A percentile compares a stretch with the other conserved stretches of the same genome.
Evolutionary conservation across 2,888 invertebrate genomes (phyloP).

Genomic region (Caenorhabditis sp.): DNA sequence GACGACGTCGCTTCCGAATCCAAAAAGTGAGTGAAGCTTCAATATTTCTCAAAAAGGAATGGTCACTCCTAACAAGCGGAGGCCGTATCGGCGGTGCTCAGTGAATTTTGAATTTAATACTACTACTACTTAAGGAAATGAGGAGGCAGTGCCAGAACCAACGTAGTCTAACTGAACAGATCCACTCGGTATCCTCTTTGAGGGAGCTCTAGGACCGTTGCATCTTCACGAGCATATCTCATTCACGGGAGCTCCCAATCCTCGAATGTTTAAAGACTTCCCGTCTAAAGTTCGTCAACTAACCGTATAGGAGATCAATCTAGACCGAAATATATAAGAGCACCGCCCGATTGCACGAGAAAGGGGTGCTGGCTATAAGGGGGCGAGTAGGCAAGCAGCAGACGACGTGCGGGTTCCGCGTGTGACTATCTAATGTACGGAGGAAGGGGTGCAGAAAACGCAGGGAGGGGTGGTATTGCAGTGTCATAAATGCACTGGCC

Average conservation of each 20-base stretch:
- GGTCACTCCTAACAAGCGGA: slow-evolving; percentile 17
- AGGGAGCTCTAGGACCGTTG: slow-evolving; percentile 32
- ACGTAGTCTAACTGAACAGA: not conserved
- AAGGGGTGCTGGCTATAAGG: not conserved
- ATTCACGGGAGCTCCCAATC: slow-evolving; percentile 18
- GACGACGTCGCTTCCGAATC: slow-evolving; percentile 57
- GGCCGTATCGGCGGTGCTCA: slow-evolving; percentile 22
- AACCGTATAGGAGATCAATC: slow-evolving; percentile 27
- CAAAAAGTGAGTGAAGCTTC: slow-evolving; percentile 51
- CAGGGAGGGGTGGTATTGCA: too few species aligned
- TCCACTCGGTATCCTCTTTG: not conserved
- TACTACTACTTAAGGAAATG: not conserved
- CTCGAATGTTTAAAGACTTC: not conserved
- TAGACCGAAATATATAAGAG: slow-evolving; percentile 22
- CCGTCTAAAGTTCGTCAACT: slow-evolving; percentile 29
- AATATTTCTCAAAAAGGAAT: not conserved
- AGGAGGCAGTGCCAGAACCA: not conserved
- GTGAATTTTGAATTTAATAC: slow-evolving; percentile 11
- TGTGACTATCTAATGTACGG: not conserved
- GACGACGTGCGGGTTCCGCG: slow-evolving; percentile 21
- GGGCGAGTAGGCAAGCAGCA: not conserved
- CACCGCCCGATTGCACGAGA: not conserved
- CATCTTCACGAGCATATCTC: slow-evolving; percentile 8
- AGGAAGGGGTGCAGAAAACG: not conserved
- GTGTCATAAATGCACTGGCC: too few species aligned